These are phyloP conservation scores for Brachypteracias leptosomus DNA, from an alignment of 2,113 vertebrate species.

Conservation along the genomic window DNA sequence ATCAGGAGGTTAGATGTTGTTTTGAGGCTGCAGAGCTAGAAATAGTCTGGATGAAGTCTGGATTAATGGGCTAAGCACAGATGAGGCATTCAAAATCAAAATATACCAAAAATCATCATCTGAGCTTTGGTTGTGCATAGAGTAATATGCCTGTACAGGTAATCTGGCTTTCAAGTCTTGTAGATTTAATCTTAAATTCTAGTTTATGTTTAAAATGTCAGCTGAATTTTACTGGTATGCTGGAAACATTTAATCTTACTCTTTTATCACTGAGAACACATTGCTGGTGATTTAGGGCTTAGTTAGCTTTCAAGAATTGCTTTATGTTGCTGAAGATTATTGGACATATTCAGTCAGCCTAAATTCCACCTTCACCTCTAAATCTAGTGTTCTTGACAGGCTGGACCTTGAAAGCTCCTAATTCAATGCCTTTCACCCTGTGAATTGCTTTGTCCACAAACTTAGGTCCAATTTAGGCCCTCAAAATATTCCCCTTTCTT, in stretches of 20 bases:
- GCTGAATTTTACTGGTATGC: background rate
- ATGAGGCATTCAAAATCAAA: background rate
- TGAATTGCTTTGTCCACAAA: background rate
- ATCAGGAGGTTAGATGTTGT: background rate
- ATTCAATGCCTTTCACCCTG: background rate
- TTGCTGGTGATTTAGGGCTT: conserved; percentile 8
- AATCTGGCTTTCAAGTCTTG: background rate
- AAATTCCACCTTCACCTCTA: background rate
- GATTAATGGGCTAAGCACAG: background rate
- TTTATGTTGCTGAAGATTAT: conserved; percentile 11
- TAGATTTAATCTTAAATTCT: conserved; percentile 3
- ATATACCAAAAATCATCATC: background rate
- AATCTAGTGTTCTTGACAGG: background rate
- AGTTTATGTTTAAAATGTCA: background rate
- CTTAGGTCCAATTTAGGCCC: background rate
- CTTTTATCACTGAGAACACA: conserved; percentile 22
- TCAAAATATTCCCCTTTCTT: background rate
- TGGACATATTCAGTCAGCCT: background rate
- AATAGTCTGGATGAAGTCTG: background rate
- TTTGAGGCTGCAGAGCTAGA: background rate
- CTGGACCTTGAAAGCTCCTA: background rate
- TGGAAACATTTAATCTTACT: conserved; percentile 8
- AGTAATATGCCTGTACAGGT: background rate
- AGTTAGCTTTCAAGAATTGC: conserved; percentile 7
- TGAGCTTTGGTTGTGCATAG: background rate